Evolutionary conservation across 2,113 vertebrate species (phyloP).

Genomic region (Lampris megalopsis): DNA sequence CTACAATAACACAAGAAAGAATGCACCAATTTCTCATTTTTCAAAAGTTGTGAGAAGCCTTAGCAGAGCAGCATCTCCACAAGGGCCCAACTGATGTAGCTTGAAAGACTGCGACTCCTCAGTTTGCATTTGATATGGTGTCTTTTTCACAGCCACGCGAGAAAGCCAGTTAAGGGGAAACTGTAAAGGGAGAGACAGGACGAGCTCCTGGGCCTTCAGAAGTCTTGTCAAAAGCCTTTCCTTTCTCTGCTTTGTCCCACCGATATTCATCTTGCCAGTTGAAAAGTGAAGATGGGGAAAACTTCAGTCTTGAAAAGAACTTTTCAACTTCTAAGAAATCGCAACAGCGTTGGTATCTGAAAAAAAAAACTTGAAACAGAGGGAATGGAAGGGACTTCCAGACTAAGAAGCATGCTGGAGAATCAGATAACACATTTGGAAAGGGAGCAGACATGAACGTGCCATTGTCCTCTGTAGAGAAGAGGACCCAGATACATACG

Average conservation of each 20-base stretch:
- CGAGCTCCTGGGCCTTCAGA: constrained; percentile 76
- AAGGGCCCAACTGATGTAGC: constrained; percentile 75
- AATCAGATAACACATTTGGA: constrained; percentile 59
- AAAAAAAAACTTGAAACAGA: constrained; percentile 58
- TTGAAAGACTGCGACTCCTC: constrained; percentile 78
- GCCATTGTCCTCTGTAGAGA: constrained; percentile 57
- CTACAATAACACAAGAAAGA: constrained; percentile 73
- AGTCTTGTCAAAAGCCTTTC: constrained; percentile 78
- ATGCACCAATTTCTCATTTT: constrained; percentile 72
- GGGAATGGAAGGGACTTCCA: constrained; percentile 70
- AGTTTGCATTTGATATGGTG: constrained; percentile 80
- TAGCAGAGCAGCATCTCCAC: constrained; percentile 76
- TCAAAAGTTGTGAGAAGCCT: constrained; percentile 72
- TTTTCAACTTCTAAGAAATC: constrained; percentile 79
- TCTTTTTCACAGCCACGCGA: constrained; percentile 73
- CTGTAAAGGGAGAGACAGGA: constrained; percentile 75
- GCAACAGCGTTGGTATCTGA: constrained; percentile 74
- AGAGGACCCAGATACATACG: constrained; percentile 37
- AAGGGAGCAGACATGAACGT: constrained; percentile 55
- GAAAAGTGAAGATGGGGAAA: constrained; percentile 79
- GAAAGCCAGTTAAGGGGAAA: constrained; percentile 77
- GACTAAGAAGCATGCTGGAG: constrained; percentile 55
- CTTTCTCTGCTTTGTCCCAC: constrained; percentile 75
- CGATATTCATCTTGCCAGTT: constrained; percentile 80
- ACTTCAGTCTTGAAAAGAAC: constrained; percentile 78